These are phyloP conservation scores for Tokudaia tokunoshimensis DNA, from an alignment of 2,797 vertebrate species.

Conservation along the genomic window DNA sequence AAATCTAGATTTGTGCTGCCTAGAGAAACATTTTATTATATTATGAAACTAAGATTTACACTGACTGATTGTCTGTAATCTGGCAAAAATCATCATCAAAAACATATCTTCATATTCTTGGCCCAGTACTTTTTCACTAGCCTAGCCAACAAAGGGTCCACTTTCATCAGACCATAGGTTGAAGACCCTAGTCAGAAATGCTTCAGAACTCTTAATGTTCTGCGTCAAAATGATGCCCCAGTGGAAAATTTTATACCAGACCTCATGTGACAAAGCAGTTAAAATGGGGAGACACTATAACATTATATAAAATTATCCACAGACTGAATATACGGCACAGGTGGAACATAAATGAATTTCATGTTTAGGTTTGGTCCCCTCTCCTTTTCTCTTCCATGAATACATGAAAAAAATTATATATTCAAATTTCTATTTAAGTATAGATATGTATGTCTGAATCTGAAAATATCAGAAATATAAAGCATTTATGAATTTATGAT, in stretches of 20 bases:
- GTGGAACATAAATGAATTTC: neutral
- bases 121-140: neutral
- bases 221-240: neutral
- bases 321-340: neutral
- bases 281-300: neutral
- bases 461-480: neutral
- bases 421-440: neutral
- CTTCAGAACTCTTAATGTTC: neutral
- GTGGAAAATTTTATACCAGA: neutral
- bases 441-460: neutral
- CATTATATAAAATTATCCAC: neutral
- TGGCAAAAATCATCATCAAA: neutral
- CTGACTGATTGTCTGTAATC: slow-evolving; percentile 8
- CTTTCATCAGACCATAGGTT: neutral
- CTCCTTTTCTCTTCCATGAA: neutral
- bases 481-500: neutral
- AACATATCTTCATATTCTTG: neutral
- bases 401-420: neutral
- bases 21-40: neutral
- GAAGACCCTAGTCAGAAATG: neutral
- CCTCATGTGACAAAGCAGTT: neutral
- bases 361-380: neutral
- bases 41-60: slow-evolving; percentile 52
- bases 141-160: neutral
- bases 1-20: slow-evolving; percentile 42